Conservation (phyloP, 2,113 vertebrate species). For the Tetraodon nigroviridis region DNA sequence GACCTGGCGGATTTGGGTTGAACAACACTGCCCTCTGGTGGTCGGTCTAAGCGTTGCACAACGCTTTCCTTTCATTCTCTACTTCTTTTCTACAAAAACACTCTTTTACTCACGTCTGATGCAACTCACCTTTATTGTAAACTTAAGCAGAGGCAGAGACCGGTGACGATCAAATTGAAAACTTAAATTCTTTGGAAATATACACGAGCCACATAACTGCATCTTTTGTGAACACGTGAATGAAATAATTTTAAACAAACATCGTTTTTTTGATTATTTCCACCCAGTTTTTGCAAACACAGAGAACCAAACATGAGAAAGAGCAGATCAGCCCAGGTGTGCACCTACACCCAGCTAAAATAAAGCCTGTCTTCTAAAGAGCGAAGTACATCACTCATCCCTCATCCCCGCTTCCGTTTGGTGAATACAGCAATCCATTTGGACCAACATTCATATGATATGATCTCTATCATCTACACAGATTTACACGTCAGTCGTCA, state of each 20-base stretch:
- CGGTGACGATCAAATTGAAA: slow-evolving; percentile 62
- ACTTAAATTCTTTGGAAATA: not conserved
- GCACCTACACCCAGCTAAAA: slow-evolving; percentile 5
- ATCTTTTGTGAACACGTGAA: slow-evolving; percentile 2
- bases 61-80: no score
- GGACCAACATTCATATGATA: slow-evolving; percentile 7
- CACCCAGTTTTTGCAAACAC: not conserved
- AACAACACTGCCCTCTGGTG: slow-evolving; percentile 55
- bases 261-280: no score
- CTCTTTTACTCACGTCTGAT: slow-evolving; percentile 17
- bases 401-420: not conserved
- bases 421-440: slow-evolving; percentile 4
- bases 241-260: no score
- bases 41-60: not conserved
- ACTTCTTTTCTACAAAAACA: no score
- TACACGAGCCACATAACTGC: slow-evolving; percentile 12
- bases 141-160: slow-evolving; percentile 78
- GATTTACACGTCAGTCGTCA: slow-evolving; percentile 43
- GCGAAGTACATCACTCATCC: not conserved
- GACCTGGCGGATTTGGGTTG: not conserved
- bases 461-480: slow-evolving; percentile 17
- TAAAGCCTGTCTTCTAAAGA: slow-evolving; percentile 4
- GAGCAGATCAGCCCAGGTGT: not conserved
- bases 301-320: slow-evolving; percentile 18
- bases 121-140: slow-evolving; percentile 88